phyloP scores from a whole-genome alignment of 2,113 vertebrate genomes.

The Passer domesticus region DNA sequence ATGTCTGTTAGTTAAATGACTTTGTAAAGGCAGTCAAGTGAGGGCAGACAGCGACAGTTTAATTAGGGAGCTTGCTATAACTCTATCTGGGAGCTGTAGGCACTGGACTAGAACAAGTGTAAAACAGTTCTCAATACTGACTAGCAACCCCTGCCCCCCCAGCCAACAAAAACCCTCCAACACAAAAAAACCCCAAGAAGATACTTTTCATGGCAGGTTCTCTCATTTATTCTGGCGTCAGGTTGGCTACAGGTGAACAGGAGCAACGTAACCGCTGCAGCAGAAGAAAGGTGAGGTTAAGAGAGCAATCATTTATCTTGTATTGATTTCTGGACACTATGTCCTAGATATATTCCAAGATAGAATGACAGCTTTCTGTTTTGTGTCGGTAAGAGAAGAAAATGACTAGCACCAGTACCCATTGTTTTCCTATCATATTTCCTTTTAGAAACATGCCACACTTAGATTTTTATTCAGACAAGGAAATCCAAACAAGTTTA shows the following conservation, averaged over 20 bases:
- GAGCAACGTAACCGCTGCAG: constrained; percentile 52
- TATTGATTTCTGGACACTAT: constrained; percentile 81
- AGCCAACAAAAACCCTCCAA: constrained; percentile 11
- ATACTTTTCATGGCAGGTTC: constrained; percentile 69
- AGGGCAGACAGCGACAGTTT: constrained; percentile 79
- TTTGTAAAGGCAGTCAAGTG: constrained; percentile 74
- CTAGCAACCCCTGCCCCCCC: not conserved
- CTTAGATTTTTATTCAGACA: constrained; percentile 65
- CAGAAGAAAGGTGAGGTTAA: constrained; percentile 74
- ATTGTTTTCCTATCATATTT: constrained; percentile 76
- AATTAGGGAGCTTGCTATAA: constrained; percentile 79
- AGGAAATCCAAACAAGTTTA: constrained; percentile 78
- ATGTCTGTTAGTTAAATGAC: constrained; percentile 79
- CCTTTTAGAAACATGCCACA: constrained; percentile 71
- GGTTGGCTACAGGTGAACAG: constrained; percentile 79
- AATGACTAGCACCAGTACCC: constrained; percentile 43
- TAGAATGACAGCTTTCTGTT: constrained; percentile 73
- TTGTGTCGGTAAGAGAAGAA: constrained; percentile 63
- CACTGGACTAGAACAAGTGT: constrained; percentile 72
- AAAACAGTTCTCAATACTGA: constrained; percentile 43
- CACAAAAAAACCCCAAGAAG: constrained; percentile 15
- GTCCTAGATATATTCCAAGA: constrained; percentile 77
- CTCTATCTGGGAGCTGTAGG: constrained; percentile 74
- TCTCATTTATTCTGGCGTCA: constrained; percentile 79
- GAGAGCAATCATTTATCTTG: constrained; percentile 80